Percentiles rank a stretch among this genome's conserved stretches.
phyloP scores from a whole-genome alignment of 30 jellyfish, hydroid and myxozoan genomes.

The Phacellophora camtschatica region DNA sequence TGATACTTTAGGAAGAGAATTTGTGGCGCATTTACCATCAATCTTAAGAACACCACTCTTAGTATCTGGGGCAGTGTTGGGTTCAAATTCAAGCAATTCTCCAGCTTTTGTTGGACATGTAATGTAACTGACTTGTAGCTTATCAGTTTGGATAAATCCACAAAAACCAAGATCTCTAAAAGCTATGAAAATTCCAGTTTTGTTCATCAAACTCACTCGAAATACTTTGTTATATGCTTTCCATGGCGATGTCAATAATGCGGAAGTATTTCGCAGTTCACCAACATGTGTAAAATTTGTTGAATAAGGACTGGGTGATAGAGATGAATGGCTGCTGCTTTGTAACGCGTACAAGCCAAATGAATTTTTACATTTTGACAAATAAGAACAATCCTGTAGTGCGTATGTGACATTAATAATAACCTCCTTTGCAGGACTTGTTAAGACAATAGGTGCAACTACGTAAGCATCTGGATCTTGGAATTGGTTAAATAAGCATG shows the following conservation, averaged over 20 bases:
- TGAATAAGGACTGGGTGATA: neutral
- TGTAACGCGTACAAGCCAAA: neutral
- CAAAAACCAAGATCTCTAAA: constrained; percentile 51
- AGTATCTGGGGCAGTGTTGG: constrained; percentile 39
- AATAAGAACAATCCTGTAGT: neutral
- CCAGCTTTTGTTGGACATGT: constrained; percentile 59
- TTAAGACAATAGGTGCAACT: neutral
- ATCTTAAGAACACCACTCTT: neutral
- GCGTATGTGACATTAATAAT: neutral
- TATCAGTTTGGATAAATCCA: neutral
- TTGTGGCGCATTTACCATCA: constrained; percentile 34
- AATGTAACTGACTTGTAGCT: neutral
- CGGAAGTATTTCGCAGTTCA: neutral
- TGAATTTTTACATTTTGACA: neutral
- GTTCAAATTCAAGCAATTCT: constrained; percentile 7
- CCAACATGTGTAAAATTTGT: neutral
- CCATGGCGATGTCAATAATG: neutral
- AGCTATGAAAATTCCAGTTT: constrained; percentile 24
- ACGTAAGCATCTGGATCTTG: constrained; percentile 20
- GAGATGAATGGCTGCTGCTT: neutral
- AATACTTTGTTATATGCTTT: neutral
- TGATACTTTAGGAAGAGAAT: constrained; percentile 7
- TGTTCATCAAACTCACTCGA: neutral
- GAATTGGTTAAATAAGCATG: no score
- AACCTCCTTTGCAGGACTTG: constrained; percentile 20